Percentiles rank a stretch among this genome's conserved stretches.
Conservation (phyloP, 2,888 invertebrate species). For the Cenopis cana region DNA sequence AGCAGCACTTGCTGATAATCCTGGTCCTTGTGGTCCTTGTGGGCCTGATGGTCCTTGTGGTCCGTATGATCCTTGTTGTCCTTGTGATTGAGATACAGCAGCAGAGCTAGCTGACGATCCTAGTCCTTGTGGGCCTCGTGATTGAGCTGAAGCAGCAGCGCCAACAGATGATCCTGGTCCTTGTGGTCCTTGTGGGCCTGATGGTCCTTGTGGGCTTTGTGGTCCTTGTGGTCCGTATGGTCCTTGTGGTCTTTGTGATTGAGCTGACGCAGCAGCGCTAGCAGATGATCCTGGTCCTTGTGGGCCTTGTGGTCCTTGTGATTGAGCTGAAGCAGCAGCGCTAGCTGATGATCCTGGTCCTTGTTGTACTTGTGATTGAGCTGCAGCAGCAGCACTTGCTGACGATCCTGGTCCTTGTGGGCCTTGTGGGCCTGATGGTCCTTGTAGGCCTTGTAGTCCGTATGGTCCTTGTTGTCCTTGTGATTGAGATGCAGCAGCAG, state of each 20-base stretch:
- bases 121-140: background rate
- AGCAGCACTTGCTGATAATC: background rate
- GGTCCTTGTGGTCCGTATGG: slow-evolving; percentile 7
- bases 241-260: no score
- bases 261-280: no score
- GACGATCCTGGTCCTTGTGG: slow-evolving; percentile 1
- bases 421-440: background rate
- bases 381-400: background rate
- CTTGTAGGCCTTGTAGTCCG: no score
- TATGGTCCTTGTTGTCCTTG: background rate
- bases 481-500: no score
- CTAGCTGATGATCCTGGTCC: no score
- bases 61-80: background rate
- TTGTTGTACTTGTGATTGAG: background rate
- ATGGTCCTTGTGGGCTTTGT: background rate
- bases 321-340: no score
- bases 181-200: background rate
- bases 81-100: no score
- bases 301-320: no score
- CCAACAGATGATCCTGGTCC: slow-evolving; percentile 11
- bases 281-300: no score
- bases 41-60: background rate
- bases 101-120: no score
- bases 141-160: background rate
- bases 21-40: slow-evolving; percentile 1